A percentile compares a stretch with the other conserved stretches of the same genome.
These are phyloP conservation scores for Heliothis peltigera DNA, from an alignment of 2,888 invertebrate species.

Conservation along the genomic window DNA sequence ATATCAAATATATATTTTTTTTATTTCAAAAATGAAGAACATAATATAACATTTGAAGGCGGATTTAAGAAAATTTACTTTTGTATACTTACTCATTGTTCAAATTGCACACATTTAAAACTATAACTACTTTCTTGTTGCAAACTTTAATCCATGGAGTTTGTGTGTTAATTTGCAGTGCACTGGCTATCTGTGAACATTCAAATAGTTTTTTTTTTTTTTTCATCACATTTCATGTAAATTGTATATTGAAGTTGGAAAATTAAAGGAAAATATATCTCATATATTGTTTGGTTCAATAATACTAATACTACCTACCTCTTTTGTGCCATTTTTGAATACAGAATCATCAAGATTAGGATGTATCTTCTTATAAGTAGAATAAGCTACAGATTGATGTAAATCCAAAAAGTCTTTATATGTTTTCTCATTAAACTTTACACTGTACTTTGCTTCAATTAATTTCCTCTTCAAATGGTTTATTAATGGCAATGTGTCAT, in stretches of 20 bases:
- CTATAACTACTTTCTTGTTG: conserved; percentile 77
- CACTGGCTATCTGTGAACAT: conserved; percentile 73
- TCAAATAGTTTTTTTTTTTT: too few species aligned
- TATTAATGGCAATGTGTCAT: conserved; percentile 68
- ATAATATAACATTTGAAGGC: too few species aligned
- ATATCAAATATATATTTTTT: too few species aligned
- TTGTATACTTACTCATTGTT: conserved; percentile 74
- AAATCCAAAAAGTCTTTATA: conserved; percentile 70
- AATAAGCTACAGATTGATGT: conserved; percentile 73
- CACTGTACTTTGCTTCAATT: conserved; percentile 75
- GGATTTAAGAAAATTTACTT: not conserved
- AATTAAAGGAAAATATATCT: not conserved
- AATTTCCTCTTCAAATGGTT: conserved; percentile 76
- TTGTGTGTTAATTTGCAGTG: conserved; percentile 66
- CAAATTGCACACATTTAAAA: conserved; percentile 68
- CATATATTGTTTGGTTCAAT: too few species aligned
- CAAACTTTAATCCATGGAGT: conserved; percentile 76
- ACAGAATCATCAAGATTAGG: conserved; percentile 68
- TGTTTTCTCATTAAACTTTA: conserved; percentile 73
- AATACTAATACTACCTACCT: too few species aligned
- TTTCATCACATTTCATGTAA: not conserved
- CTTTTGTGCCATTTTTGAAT: conserved; percentile 61
- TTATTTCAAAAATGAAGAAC: too few species aligned
- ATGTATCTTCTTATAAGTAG: conserved; percentile 68
- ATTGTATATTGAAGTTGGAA: not conserved